A percentile compares a stretch with the other conserved stretches of the same genome.
Evolutionary conservation across 1,140 invertebrate species (phyloP).

Genomic region (Zaprionus taronus): DNA sequence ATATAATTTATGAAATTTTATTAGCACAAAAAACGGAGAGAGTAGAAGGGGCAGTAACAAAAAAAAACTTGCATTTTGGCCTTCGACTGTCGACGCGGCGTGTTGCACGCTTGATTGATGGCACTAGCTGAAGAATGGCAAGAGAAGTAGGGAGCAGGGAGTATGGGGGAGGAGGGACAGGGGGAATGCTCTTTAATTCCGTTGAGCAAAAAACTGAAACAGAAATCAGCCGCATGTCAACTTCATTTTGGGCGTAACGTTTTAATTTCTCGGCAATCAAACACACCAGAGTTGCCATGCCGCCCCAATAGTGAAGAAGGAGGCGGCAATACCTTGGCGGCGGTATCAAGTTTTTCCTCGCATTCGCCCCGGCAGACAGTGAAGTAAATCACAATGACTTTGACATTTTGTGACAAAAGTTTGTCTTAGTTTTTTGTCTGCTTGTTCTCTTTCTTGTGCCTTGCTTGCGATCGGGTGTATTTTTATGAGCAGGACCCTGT

Average conservation of each 20-base stretch:
- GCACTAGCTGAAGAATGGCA: conserved; percentile 1
- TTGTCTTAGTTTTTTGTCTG: conserved; percentile 29
- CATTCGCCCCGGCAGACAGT: conserved; percentile 35
- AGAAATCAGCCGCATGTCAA: conserved; percentile 68
- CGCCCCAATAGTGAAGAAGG: background rate
- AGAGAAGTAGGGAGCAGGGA: background rate
- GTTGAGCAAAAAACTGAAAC: conserved; percentile 47
- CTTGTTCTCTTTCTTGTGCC: background rate
- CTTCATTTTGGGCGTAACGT: conserved; percentile 78
- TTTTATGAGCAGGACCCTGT: conserved; percentile 60
- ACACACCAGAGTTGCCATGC: conserved; percentile 49
- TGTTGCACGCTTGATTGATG: conserved; percentile 65
- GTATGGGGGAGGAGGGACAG: background rate
- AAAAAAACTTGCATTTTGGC: conserved; percentile 32
- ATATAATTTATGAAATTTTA: conserved; percentile 80
- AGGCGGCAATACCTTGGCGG: background rate
- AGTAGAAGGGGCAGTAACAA: background rate
- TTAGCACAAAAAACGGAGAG: conserved; percentile 61
- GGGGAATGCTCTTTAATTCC: conserved; percentile 13
- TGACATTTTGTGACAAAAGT: conserved; percentile 79
- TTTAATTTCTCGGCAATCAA: conserved; percentile 83
- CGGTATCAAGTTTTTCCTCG: conserved; percentile 14
- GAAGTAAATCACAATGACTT: conserved; percentile 74
- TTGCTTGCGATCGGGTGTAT: conserved; percentile 8
- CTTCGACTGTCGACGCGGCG: conserved; percentile 44